Base-by-base conservation (phyloP, 2,888 invertebrate genomes). In the Eurois occulta region DNA sequence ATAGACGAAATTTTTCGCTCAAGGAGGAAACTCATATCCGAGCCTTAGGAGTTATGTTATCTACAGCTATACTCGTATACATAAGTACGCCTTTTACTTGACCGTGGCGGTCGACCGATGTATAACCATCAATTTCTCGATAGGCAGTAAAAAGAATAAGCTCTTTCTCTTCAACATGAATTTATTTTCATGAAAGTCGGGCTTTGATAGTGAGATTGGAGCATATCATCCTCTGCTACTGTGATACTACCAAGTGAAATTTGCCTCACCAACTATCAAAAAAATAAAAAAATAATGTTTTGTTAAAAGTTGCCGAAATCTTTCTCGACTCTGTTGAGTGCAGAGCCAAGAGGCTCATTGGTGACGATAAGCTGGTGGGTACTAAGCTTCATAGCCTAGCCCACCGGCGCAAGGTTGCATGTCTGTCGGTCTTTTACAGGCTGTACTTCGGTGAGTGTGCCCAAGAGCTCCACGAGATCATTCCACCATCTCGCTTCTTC, bases 71-170 rank as follows among this genome's bases (percentile, higher is more conserved):
- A 62, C 21, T 35, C 21, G 21, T 32, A 58, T 64, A 73, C 16
- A 24, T 66, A 72, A 76, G 70, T 52, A 60, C 52, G 77, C 38
- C 18, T 73, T 78, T 78, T 75, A 73, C 74, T 85, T 83, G 77
- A 83, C 80, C 86, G 68, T 74, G 48, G 72, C 28, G 18, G 32
- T 60, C 71, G 72, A 43, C 43, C 71, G 52, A 66, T 78, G 69
- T 72, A 55, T 69, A 60, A 69, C 71, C 72, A 71, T 81, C 58
- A 67, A 66, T 78, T 60, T 74, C n/a, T 65, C 38, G 65, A 72
- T 72, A 66, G 70, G 52, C 67, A 85, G 52, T 72, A 67, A 81
- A 75, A 18, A 65, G 46, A 80, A 77, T 69, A 75, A 83, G 80
- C 55, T 83, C 38, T 72, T 62, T 73, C 41, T 73, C 48, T 75